These are phyloP conservation scores for Theocolax elegans DNA, from an alignment of 1,140 invertebrate genomes.

Conservation along the genomic window DNA sequence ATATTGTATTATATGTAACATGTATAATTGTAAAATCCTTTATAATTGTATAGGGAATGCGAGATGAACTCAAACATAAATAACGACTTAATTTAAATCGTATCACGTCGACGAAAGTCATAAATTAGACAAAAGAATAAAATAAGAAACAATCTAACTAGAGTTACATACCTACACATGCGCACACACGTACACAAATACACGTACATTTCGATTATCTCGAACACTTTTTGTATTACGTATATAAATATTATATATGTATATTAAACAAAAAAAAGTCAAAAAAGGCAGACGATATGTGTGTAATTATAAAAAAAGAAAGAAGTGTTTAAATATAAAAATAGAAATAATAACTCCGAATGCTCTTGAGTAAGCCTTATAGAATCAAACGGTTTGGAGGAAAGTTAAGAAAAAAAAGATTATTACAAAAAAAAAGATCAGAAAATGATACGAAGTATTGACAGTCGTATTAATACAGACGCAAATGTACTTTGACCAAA, in stretches of 20 bases:
- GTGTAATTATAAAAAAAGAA: not conserved
- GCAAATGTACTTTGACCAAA: too few species aligned
- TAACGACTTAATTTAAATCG: not conserved
- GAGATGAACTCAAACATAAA: too few species aligned
- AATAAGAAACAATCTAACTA: not conserved
- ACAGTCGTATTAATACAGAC: too few species aligned
- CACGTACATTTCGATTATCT: slow-evolving; percentile 20
- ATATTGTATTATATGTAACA: slow-evolving; percentile 37
- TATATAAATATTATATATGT: slow-evolving; percentile 7
- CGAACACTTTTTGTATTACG: slow-evolving; percentile 33
- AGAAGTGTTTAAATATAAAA: too few species aligned
- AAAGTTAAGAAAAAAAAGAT: not conserved
- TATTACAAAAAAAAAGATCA: not conserved
- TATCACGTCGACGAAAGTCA: slow-evolving; percentile 23
- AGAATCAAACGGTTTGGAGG: slow-evolving; percentile 1
- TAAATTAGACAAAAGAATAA: slow-evolving; percentile 5
- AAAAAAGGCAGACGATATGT: not conserved
- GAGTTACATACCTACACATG: too few species aligned
- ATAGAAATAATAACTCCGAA: not conserved
- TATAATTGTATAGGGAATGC: slow-evolving; percentile 20
- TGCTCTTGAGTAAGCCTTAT: not conserved
- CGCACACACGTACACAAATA: too few species aligned
- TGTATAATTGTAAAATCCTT: slow-evolving; percentile 38
- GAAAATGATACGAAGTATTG: too few species aligned
- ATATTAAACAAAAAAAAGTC: not conserved